Evolutionary conservation across 2,113 vertebrate species (phyloP).

Genomic region (Labeo rohita): DNA sequence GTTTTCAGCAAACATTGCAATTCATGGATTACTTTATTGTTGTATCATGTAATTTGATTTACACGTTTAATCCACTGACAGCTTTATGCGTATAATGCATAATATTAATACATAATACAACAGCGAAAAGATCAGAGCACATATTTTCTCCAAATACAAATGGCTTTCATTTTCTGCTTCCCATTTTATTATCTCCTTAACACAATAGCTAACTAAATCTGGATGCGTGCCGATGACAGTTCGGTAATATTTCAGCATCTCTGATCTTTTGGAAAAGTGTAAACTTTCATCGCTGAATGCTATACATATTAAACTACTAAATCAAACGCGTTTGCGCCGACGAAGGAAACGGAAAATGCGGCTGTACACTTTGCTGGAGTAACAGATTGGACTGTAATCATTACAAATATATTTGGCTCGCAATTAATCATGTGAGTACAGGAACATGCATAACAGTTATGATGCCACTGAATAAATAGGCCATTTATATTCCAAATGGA

Average conservation of each 20-base stretch:
- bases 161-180: constrained; percentile 8
- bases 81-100: neutral
- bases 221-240: neutral
- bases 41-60: neutral
- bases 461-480: constrained; percentile 58
- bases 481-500: constrained; percentile 62
- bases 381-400: constrained; percentile 50
- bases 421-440: constrained; percentile 53
- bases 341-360: neutral
- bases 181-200: neutral
- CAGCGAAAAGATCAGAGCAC: neutral
- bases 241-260: neutral
- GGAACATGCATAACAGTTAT: constrained; percentile 51
- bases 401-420: constrained; percentile 56
- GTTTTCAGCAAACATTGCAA: neutral
- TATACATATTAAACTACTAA: constrained; percentile 26
- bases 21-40: neutral
- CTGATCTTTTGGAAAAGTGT: neutral
- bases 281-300: neutral
- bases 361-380: constrained; percentile 1
- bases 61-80: neutral
- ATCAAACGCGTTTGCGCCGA: neutral
- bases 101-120: neutral
- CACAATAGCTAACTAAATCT: neutral
- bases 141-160: neutral